phyloP scores from a whole-genome alignment of 1,140 invertebrate genomes.

The Drosophila lacteicornis region DNA sequence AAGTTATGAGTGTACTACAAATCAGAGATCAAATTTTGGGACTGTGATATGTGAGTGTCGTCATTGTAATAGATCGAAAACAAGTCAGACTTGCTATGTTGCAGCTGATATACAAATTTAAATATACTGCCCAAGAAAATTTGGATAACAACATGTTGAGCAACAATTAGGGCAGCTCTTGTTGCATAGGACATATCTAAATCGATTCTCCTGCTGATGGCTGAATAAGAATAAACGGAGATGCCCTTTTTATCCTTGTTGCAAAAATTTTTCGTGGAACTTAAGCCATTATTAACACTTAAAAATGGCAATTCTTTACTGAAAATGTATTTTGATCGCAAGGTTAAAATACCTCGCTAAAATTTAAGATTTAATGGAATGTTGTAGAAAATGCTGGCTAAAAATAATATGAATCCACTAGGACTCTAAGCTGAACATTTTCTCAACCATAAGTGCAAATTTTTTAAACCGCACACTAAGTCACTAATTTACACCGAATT shows the following conservation, averaged over 20 bases:
- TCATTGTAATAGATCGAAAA: not conserved
- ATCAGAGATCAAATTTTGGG: constrained; percentile 24
- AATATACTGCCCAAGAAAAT: not conserved
- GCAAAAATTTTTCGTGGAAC: too few species aligned
- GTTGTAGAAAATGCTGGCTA: too few species aligned
- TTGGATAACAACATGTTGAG: not conserved
- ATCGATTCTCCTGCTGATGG: too few species aligned
- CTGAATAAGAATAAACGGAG: not conserved
- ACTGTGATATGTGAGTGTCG: not conserved
- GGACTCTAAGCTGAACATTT: not conserved
- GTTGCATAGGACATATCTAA: not conserved
- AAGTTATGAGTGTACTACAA: constrained; percentile 36
- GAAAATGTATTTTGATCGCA: not conserved
- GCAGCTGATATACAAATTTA: not conserved
- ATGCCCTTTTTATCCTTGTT: not conserved
- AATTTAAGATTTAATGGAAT: not conserved
- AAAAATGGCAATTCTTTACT: not conserved
- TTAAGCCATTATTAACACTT: not conserved
- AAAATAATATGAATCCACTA: not conserved
- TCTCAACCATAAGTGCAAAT: not conserved
- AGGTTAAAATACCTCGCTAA: not conserved
- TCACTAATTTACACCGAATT: not conserved
- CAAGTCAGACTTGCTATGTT: not conserved
- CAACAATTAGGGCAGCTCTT: not conserved
- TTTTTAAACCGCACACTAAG: not conserved